phyloP scores from a whole-genome alignment of 2,113 vertebrate genomes.

The Alligator mississippiensis region DNA sequence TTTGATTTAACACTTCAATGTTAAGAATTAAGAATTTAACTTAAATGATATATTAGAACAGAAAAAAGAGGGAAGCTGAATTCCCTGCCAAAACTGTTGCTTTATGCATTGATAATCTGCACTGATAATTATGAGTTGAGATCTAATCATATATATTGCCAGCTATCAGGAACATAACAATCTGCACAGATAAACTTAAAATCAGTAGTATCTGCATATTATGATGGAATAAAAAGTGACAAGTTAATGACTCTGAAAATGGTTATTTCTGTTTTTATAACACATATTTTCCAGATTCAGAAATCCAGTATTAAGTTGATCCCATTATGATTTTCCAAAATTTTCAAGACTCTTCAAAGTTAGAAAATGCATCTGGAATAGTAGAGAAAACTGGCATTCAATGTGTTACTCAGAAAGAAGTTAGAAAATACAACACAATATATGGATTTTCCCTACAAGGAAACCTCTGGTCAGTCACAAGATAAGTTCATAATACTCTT shows the following conservation, averaged over 20 bases:
- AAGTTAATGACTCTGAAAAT: neutral
- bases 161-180: neutral
- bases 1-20: neutral
- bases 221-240: neutral
- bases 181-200: neutral
- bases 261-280: neutral
- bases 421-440: neutral
- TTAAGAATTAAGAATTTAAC: conserved; percentile 10
- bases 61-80: neutral
- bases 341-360: neutral
- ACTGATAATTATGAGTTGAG: neutral
- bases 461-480: rapidly evolving
- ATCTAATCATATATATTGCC: neutral
- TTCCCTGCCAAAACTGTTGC: neutral
- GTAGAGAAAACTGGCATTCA: neutral
- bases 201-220: neutral
- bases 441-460: rapidly evolving
- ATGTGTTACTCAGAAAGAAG: neutral
- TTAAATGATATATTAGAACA: neutral
- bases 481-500: neutral
- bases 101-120: neutral
- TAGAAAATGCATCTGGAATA: neutral
- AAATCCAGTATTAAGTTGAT: neutral
- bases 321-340: neutral
- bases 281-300: neutral